Percentiles rank a stretch among this genome's conserved stretches.
Evolutionary conservation across 2,797 vertebrate genomes (phyloP).

Genomic region (Melanotaenia boesemani): DNA sequence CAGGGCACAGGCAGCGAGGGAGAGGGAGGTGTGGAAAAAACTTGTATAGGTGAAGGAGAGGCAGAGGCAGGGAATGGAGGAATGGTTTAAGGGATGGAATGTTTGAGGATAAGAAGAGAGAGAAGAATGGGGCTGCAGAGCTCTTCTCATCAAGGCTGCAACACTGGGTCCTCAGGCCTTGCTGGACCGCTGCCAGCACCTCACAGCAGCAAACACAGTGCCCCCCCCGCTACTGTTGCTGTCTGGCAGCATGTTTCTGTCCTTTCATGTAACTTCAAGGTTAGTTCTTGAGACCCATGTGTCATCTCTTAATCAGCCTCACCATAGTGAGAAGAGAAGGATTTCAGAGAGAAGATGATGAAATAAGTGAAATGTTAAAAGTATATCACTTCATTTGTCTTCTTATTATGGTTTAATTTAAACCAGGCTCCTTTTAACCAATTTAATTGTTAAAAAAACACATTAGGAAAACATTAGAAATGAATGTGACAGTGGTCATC

Average conservation of each 20-base stretch:
- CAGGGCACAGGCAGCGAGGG: constrained; percentile 40
- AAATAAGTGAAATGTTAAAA: not conserved
- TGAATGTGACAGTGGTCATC: no score
- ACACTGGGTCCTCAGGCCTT: constrained; percentile 55
- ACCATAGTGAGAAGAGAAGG: not conserved
- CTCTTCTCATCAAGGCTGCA: constrained; percentile 69
- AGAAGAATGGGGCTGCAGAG: constrained; percentile 31
- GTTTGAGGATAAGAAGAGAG: constrained; percentile 13
- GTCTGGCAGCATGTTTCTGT: constrained; percentile 4
- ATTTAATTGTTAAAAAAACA: no score
- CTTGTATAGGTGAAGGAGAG: constrained; percentile 33
- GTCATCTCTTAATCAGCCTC: constrained; percentile 24
- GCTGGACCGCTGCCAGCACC: constrained; percentile 62
- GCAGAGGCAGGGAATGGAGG: constrained; percentile 16
- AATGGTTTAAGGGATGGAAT: constrained; percentile 13
- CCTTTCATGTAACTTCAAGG: no score
- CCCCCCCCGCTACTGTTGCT: constrained; percentile 25
- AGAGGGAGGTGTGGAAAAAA: constrained; percentile 29
- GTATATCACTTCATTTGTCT: not conserved
- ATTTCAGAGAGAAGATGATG: not conserved
- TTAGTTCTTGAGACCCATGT: not conserved
- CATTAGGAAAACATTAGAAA: no score
- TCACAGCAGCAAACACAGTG: constrained; percentile 50
- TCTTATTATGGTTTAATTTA: not conserved
- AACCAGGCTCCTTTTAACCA: not conserved